Percentiles rank a stretch among this genome's conserved stretches.
Conservation (phyloP, 2,113 vertebrate genomes). For the Illadopsis cleaveri region DNA sequence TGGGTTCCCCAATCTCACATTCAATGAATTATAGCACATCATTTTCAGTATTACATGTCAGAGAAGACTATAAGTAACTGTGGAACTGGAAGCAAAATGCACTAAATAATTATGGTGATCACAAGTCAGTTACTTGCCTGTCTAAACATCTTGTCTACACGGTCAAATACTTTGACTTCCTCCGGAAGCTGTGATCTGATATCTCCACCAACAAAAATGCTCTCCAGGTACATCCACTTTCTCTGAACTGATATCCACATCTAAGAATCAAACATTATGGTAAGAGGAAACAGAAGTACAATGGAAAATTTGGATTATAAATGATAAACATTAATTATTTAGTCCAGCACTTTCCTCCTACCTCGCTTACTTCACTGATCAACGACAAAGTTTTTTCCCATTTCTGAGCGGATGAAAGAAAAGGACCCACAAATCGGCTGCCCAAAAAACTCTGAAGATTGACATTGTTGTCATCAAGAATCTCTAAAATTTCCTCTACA, state of each 20-base stretch:
- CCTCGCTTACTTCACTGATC: conserved; percentile 93
- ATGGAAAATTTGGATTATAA: not conserved
- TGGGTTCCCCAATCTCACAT: not conserved
- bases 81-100: not conserved
- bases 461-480: conserved; percentile 88
- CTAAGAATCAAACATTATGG: conserved; percentile 50
- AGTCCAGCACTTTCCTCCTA: conserved; percentile 31
- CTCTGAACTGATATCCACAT: conserved; percentile 92
- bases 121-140: conserved; percentile 75
- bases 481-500: conserved; percentile 88
- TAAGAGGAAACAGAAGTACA: not conserved
- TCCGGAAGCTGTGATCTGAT: conserved; percentile 90
- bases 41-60: not conserved
- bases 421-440: conserved; percentile 92
- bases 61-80: not conserved
- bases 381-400: conserved; percentile 92
- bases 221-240: conserved; percentile 98
- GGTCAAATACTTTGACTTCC: conserved; percentile 93
- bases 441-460: conserved; percentile 90
- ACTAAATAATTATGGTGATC: not conserved
- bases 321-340: not conserved
- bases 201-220: conserved; percentile 92
- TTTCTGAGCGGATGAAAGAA: conserved; percentile 82
- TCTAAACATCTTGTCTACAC: conserved; percentile 86
- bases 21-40: not conserved